Base-by-base conservation (phyloP, 2,113 vertebrate genomes). In the Nematolebias whitei region DNA sequence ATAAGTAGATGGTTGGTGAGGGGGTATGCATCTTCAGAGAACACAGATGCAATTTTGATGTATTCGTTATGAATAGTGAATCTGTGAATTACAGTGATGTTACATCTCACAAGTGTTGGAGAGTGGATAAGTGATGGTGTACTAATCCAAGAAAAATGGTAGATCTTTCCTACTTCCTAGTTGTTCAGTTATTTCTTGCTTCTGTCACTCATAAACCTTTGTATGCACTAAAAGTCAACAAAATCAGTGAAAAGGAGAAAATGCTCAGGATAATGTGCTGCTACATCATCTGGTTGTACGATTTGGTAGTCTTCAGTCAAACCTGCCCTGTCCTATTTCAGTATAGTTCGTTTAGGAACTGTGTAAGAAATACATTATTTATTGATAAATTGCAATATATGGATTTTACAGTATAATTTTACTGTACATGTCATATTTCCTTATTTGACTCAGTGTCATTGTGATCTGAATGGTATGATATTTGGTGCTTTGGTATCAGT, bases 271-370 rank as follows among this genome's bases (percentile, higher is more conserved):
- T 63, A 79, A 83, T 77, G 61, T 63, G 52, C 57, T 52, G 60
- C 14, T 38, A 15, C 44, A 63, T 44, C 55, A 43, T 49, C 56
- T 63, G 73, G 74, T 82, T 78, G 78, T 60, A 71, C 69, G 72
- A 77, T 83, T 80, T 49, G 57, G 78, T 71, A 76, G 76, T 68
- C 65, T 71, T 68, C 52, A 72, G 82, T 60, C 74, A 77, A 86
- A 89, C 78, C 85, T 85, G 83, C 54, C 69, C 78, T 40, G 32
- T n/a, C n/a, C n/a, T n/a, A n/a, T n/a, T n/a, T n/a, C n/a, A n/a
- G n/a, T n/a, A n/a, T n/a, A n/a, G n/a, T n/a, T n/a, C n/a, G n/a
- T n/a, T n/a, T n/a, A n/a, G n/a, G n/a, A n/a, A n/a, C n/a, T n/a
- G n/a, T n/a, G n/a, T n/a, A n/a, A n/a, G n/a, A n/a, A n/a, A n/a